Evolutionary conservation across 2,797 vertebrate species (phyloP).

Genomic region (Xenopus petersii): DNA sequence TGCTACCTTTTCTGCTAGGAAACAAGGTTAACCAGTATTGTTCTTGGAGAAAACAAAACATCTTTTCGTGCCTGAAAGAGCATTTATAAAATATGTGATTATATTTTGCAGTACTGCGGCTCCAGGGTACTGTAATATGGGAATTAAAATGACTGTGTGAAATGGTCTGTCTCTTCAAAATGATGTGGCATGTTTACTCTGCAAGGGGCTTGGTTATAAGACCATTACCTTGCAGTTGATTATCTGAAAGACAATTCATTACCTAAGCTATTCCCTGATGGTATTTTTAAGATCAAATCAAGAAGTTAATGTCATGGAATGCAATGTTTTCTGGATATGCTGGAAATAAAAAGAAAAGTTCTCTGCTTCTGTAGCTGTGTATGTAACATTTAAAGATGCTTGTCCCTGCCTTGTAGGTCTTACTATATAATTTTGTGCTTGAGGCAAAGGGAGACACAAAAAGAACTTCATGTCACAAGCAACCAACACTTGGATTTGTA

Average conservation of each 20-base stretch:
- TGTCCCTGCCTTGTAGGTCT: constrained; percentile 17
- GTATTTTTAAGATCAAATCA: constrained; percentile 42
- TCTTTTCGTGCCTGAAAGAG: no score
- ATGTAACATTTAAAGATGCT: constrained; percentile 35
- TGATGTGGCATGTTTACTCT: constrained; percentile 36
- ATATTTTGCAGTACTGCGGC: no score
- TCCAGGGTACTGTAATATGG: no score
- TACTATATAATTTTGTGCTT: constrained; percentile 33
- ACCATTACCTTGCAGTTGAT: constrained; percentile 38
- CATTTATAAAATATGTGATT: no score
- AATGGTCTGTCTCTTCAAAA: no score
- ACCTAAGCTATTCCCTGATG: constrained; percentile 35
- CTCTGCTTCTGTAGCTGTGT: constrained; percentile 7
- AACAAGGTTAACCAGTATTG: no score
- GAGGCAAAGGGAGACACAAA: constrained; percentile 24
- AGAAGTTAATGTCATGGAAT: constrained; percentile 42
- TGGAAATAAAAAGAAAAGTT: constrained; percentile 18
- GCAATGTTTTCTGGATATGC: constrained; percentile 37
- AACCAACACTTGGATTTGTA: constrained; percentile 19
- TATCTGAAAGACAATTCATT: constrained; percentile 42
- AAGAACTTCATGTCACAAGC: constrained; percentile 18
- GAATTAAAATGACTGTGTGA: no score
- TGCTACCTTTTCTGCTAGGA: no score
- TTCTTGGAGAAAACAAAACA: no score
- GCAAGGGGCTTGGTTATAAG: constrained; percentile 27